Evolutionary conservation across 2,888 invertebrate genomes (phyloP).

Genomic region (Hedya salicella): DNA sequence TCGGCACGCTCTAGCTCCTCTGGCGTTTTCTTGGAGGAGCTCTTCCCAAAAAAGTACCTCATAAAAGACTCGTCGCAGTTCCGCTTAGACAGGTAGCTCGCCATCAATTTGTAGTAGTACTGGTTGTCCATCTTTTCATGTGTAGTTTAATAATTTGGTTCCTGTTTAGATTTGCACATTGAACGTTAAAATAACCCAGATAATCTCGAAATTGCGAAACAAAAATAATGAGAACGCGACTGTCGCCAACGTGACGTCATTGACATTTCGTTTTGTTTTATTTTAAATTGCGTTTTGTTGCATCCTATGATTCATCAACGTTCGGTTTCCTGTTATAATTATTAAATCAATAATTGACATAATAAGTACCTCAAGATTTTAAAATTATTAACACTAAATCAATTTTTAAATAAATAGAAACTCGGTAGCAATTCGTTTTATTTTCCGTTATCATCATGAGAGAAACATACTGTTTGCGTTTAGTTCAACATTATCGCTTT

Average conservation of each 20-base stretch:
- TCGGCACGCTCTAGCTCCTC: conserved; percentile 79
- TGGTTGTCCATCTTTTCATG: conserved; percentile 73
- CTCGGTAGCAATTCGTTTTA: too few species aligned
- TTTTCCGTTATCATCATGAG: too few species aligned
- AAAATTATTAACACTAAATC: too few species aligned
- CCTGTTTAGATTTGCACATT: conserved; percentile 35
- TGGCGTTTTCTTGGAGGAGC: conserved; percentile 75
- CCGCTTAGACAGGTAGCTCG: conserved; percentile 78
- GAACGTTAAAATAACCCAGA: conserved; percentile 54
- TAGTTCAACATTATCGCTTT: not conserved
- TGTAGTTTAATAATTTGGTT: conserved; percentile 12
- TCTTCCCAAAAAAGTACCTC: conserved; percentile 81
- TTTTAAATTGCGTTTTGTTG: conserved; percentile 36
- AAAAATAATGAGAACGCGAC: conserved; percentile 80
- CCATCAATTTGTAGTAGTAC: conserved; percentile 81
- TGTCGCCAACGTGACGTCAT: conserved; percentile 73
- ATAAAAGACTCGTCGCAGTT: conserved; percentile 82
- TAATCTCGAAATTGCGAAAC: conserved; percentile 75
- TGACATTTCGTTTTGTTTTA: conserved; percentile 55
- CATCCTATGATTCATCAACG: not conserved
- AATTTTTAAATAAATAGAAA: too few species aligned
- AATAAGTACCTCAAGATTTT: too few species aligned
- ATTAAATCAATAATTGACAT: too few species aligned
- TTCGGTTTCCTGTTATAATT: not conserved
- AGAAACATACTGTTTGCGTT: not conserved